Evolutionary conservation across 2,888 invertebrate species (phyloP).

Genomic region (Erannis defoliaria): DNA sequence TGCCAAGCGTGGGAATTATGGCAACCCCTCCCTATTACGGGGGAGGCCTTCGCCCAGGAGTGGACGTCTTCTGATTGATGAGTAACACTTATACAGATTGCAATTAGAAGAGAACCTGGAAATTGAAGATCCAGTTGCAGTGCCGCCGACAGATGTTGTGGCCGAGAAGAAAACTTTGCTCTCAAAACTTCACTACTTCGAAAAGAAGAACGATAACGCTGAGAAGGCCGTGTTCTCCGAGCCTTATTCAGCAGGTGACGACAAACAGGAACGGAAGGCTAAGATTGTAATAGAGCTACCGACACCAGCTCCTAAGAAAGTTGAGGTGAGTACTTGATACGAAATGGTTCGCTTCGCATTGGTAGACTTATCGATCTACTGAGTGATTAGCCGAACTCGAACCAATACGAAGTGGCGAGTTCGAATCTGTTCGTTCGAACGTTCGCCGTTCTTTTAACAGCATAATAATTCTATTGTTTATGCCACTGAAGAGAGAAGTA

Average conservation of each 20-base stretch:
- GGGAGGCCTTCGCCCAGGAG: too few species aligned
- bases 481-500: too few species aligned
- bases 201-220: slow-evolving; percentile 63
- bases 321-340: slow-evolving; percentile 68
- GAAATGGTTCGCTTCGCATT: too few species aligned
- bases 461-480: too few species aligned
- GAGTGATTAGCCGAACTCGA: too few species aligned
- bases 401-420: too few species aligned
- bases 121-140: slow-evolving; percentile 59
- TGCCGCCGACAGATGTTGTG: slow-evolving; percentile 73
- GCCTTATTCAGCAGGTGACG: slow-evolving; percentile 15
- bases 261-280: slow-evolving; percentile 23
- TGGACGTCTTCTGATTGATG: not conserved
- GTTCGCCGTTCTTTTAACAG: too few species aligned
- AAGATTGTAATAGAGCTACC: slow-evolving; percentile 52
- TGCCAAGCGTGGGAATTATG: too few species aligned
- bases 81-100: slow-evolving; percentile 53
- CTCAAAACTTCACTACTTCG: slow-evolving; percentile 74
- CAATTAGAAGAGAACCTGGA: slow-evolving; percentile 68
- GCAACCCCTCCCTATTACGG: too few species aligned
- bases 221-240: slow-evolving; percentile 33
- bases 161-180: slow-evolving; percentile 77
- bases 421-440: too few species aligned
- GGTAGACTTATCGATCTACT: too few species aligned
- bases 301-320: slow-evolving; percentile 65